These are phyloP conservation scores for Rhabditophanes sp. DNA, from an alignment of 2,888 invertebrate genomes.

Conservation along the genomic window DNA sequence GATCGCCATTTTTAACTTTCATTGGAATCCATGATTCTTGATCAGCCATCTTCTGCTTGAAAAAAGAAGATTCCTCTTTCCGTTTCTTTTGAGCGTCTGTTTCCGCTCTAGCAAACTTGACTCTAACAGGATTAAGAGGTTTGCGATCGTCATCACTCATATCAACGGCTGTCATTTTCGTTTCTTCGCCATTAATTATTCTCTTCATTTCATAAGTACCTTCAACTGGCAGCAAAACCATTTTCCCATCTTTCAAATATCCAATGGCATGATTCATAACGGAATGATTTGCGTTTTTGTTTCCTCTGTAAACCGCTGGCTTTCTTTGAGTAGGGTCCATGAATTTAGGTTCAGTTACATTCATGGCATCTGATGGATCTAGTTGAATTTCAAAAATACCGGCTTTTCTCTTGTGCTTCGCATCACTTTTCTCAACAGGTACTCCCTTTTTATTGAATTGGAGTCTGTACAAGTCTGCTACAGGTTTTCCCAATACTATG, in stretches of 20 bases:
- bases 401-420: too few relatives aligned
- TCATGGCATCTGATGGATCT: too few relatives aligned
- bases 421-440: too few relatives aligned
- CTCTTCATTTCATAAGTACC: slow-evolving; percentile 5
- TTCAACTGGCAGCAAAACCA: slow-evolving; percentile 4
- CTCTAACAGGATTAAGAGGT: slow-evolving; percentile 8
- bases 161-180: slow-evolving; percentile 1
- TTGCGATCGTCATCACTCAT: neutral
- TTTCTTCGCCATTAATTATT: neutral
- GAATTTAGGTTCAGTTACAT: too few relatives aligned
- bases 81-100: slow-evolving; percentile 11
- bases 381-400: too few relatives aligned
- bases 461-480: too few relatives aligned
- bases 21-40: slow-evolving; percentile 14
- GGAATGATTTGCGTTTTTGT: too few relatives aligned
- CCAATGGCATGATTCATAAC: slow-evolving; percentile 5
- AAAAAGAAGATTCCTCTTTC: slow-evolving; percentile 16
- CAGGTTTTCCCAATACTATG: too few relatives aligned
- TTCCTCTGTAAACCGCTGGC: too few relatives aligned
- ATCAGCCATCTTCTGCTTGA: slow-evolving; percentile 14
- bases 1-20: slow-evolving; percentile 7
- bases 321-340: too few relatives aligned
- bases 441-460: too few relatives aligned
- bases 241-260: slow-evolving; percentile 5
- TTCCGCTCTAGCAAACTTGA: slow-evolving; percentile 13